Evolutionary conservation across 2,888 invertebrate genomes (phyloP), one percentile per base, ranked within the genome.

Genomic region (Ypsolopha sequella): DNA sequence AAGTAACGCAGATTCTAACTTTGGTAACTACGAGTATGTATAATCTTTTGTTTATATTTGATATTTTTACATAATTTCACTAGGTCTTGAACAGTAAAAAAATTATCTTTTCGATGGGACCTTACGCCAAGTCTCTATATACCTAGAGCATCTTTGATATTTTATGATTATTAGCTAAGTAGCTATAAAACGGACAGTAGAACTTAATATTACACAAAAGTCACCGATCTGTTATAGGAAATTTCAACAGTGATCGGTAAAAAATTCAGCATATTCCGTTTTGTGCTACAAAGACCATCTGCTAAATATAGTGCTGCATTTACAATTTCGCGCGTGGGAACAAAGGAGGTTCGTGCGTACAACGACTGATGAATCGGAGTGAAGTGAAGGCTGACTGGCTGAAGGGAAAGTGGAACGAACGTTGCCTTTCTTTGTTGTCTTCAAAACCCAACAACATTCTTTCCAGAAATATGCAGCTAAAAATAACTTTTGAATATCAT

Each of bases 341-440:
- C 73, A 74, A 74, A 73, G 70, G 62, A 59, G 46, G 11, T 43
- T 54, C 52, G 60, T 68, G 41, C 24, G 24, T 4, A 24, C 24
- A 4, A 24, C 24, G 24, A 67, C 68, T 61, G 61, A 66, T 68
- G 64, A 65, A 34, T 46, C 35, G 4, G 34, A 43, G 34, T 45
- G 34, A 45, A 43, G 34, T 45, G 34, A 45, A 45, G 24, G 24
- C 45, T 33, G 1, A 14, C 13, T 34, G 45, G 33, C 33, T 45
- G 34, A 35, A 58, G 73, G 60, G 75, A 76, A 79, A 79, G 77
- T 79, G 64, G 76, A 70, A 65, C 76, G 67, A 60, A 73, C 75
- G 67, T 62, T 68, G 73, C 74, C 72, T 61, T 62, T 55, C 65
- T 68, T 24, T 24, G 24, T 24, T 24, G 24, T 24, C 24, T 24